These are phyloP conservation scores for Chondrosia reniformis DNA, from an alignment of 37 sponge, comb jelly and placozoan species.

Conservation along the genomic window DNA sequence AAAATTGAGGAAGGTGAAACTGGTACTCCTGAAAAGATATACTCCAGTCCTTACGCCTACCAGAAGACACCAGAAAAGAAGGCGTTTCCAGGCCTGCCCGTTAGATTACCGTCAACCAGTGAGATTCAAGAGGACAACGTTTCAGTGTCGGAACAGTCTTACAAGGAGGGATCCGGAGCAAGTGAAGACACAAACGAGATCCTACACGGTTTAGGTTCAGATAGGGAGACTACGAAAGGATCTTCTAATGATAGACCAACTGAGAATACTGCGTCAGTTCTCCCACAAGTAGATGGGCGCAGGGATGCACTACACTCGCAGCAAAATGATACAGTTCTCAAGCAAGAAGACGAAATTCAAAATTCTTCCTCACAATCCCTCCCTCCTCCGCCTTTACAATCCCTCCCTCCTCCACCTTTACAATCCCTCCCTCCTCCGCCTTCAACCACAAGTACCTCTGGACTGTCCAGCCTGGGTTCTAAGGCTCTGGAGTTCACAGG, in stretches of 20 bases:
- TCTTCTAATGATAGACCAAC: background rate
- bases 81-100: background rate
- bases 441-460: background rate
- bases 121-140: background rate
- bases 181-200: background rate
- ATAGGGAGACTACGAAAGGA: background rate
- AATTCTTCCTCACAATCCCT: no score
- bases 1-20: conserved; percentile 12
- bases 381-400: no score
- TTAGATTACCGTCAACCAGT: conserved; percentile 5
- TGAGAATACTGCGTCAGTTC: background rate
- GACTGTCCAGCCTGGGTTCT: background rate
- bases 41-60: background rate
- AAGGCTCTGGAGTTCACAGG: background rate
- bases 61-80: background rate
- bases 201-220: background rate
- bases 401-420: no score
- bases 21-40: background rate
- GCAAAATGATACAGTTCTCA: no score
- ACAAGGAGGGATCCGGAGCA: background rate
- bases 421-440: no score
- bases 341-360: no score
- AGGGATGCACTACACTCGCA: no score
- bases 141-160: background rate
- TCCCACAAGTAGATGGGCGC: no score